Percentiles rank a stretch among this genome's conserved stretches.
Evolutionary conservation across 1,140 invertebrate species (phyloP).

Genomic region (Glossosoma conforme): DNA sequence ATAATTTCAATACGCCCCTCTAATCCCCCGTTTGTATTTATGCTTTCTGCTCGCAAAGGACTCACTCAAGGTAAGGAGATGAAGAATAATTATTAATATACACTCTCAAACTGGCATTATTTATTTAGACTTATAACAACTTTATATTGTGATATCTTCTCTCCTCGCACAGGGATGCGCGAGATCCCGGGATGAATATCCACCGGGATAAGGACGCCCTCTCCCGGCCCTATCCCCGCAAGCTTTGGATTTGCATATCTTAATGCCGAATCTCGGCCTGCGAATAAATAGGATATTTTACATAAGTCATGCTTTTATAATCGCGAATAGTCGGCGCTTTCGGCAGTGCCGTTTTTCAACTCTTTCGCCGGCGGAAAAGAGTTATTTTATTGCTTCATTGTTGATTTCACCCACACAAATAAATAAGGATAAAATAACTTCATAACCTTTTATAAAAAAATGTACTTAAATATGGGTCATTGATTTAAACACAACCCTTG

Average conservation of each 20-base stretch:
- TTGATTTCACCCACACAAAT: no score
- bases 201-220: slow-evolving; percentile 6
- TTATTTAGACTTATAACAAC: slow-evolving; percentile 8
- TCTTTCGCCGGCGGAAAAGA: no score
- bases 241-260: slow-evolving; percentile 21
- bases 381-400: no score
- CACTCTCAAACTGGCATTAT: slow-evolving; percentile 4
- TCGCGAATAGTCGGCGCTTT: no score
- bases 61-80: slow-evolving; percentile 19
- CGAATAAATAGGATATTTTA: slow-evolving; percentile 14
- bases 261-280: slow-evolving; percentile 11
- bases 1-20: slow-evolving; percentile 5
- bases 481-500: no score
- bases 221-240: slow-evolving; percentile 5
- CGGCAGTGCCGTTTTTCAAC: no score
- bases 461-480: no score
- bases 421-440: no score
- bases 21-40: slow-evolving; percentile 19
- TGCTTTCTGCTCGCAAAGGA: slow-evolving; percentile 13
- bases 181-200: no score
- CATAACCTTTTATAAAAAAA: no score
- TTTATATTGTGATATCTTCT: not conserved
- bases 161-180: no score
- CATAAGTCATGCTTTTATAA: slow-evolving; percentile 4
- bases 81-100: slow-evolving; percentile 13